Conservation (phyloP, 1,140 invertebrate species). For the Acyrthosiphon pisum region DNA sequence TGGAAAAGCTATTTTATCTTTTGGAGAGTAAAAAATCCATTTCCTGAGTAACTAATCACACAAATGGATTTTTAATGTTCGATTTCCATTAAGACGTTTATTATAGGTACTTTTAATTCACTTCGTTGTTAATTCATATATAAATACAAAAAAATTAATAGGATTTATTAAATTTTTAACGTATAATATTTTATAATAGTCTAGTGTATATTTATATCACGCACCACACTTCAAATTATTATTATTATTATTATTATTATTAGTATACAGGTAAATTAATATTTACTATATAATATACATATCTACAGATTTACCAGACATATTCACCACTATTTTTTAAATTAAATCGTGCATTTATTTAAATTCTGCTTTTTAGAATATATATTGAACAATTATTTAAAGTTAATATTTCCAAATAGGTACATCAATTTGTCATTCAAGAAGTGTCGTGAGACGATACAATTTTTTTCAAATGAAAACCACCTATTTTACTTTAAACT, state of each 20-base stretch:
- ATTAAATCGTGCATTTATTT: background rate
- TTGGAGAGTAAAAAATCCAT: background rate
- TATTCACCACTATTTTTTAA: background rate
- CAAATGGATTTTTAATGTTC: slow-evolving; percentile 3
- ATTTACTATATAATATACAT: no score
- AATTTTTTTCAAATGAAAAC: no score
- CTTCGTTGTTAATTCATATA: background rate
- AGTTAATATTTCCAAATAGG: background rate
- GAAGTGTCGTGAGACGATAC: no score
- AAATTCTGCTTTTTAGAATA: background rate
- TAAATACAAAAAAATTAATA: background rate
- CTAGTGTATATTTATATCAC: background rate
- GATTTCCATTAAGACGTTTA: background rate
- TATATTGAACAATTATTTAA: background rate
- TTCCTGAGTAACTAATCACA: background rate
- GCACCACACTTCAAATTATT: background rate
- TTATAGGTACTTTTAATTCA: background rate
- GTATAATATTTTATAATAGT: no score
- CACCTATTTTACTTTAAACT: background rate
- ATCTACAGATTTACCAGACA: no score
- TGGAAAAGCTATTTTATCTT: background rate
- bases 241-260: no score
- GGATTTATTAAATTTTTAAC: background rate
- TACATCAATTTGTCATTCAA: background rate
- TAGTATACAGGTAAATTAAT: no score